phyloP scores from a whole-genome alignment of 2,113 vertebrate species.

The Cryptotis parvus region DNA sequence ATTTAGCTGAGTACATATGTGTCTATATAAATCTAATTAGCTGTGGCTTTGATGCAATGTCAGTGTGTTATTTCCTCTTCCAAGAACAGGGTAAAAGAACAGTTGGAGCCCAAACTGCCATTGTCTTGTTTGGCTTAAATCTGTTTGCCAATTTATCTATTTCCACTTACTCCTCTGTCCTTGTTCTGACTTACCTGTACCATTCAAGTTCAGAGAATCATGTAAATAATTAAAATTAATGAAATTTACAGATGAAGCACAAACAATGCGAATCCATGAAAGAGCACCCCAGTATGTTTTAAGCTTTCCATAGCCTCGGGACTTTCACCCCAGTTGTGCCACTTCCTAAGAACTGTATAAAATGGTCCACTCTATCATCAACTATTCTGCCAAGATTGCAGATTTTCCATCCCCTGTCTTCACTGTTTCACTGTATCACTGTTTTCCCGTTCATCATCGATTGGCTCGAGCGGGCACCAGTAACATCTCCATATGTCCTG shows the following conservation, averaged over 20 bases:
- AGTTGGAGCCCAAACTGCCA: not conserved
- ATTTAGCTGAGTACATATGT: not conserved
- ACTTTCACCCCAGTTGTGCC: slow-evolving; percentile 53
- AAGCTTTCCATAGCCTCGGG: slow-evolving; percentile 29
- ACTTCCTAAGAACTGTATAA: not conserved
- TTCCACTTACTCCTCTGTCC: not conserved
- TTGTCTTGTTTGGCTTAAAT: not conserved
- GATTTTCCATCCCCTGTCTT: not conserved
- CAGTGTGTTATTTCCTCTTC: not conserved
- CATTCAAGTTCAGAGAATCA: slow-evolving; percentile 40
- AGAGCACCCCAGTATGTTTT: not conserved
- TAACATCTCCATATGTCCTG: too few species aligned
- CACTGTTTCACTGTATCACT: too few species aligned
- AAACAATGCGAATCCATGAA: slow-evolving; percentile 63
- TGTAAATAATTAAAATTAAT: slow-evolving; percentile 39
- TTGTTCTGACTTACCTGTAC: slow-evolving; percentile 13
- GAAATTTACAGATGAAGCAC: not conserved
- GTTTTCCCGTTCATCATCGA: too few species aligned
- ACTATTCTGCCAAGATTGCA: slow-evolving; percentile 70
- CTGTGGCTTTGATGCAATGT: not conserved
- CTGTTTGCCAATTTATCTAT: not conserved
- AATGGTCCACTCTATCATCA: slow-evolving; percentile 73
- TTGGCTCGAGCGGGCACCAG: too few species aligned
- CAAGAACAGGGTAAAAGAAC: not conserved
- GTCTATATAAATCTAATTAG: not conserved